phyloP scores from a whole-genome alignment of 1,140 invertebrate genomes.

The Aricia agestis region DNA sequence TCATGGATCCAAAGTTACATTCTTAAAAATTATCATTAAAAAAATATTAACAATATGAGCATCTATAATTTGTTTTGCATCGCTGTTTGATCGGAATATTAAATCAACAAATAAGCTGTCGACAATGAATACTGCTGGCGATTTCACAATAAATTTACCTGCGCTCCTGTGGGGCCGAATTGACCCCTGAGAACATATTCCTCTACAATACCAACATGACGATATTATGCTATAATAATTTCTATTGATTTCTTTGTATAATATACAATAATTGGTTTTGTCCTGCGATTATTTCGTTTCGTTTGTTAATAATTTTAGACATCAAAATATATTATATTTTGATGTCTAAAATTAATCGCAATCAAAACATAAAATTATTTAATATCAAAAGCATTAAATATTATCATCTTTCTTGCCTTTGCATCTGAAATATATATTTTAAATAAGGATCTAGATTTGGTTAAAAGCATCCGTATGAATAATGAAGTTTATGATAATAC shows the following conservation, averaged over 20 bases:
- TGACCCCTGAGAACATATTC: conserved; percentile 33
- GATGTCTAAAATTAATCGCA: too few species aligned
- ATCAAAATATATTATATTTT: too few species aligned
- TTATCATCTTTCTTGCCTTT: too few species aligned
- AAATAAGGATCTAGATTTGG: neutral
- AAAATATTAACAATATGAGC: too few species aligned
- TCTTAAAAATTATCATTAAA: too few species aligned
- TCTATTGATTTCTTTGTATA: conserved; percentile 4
- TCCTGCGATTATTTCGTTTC: neutral
- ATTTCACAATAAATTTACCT: conserved; percentile 39
- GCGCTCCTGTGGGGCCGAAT: conserved; percentile 23
- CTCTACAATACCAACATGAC: conserved; percentile 3
- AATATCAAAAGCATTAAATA: too few species aligned
- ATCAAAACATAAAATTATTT: too few species aligned
- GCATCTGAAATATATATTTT: too few species aligned
- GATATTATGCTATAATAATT: conserved; percentile 13
- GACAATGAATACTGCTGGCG: conserved; percentile 32
- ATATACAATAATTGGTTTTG: neutral
- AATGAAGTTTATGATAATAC: neutral
- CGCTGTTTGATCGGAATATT: conserved; percentile 17
- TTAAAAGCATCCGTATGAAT: neutral
- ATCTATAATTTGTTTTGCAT: neutral
- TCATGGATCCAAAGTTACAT: neutral
- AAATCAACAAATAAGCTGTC: conserved; percentile 34
- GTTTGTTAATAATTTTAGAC: neutral